Conservation (phyloP, 2,113 vertebrate species). For the Ptyas mucosa region DNA sequence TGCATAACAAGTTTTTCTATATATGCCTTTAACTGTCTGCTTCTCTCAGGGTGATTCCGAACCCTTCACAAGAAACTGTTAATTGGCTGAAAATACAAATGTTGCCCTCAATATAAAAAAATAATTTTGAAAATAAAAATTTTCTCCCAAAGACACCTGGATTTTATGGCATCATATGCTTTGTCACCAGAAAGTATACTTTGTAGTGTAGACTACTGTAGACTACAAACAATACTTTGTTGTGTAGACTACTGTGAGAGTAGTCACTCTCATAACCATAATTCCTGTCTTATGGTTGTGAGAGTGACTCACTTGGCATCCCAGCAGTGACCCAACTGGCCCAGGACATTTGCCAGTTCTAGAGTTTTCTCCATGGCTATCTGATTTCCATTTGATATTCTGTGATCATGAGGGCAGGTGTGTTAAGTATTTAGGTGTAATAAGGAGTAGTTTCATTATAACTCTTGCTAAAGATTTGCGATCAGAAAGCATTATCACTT, state of each 20-base stretch:
- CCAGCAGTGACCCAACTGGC: neutral
- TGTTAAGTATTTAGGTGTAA: neutral
- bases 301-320: neutral
- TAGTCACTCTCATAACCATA: too few species aligned
- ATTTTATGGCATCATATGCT: neutral
- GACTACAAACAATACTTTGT: too few species aligned
- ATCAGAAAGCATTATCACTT: neutral
- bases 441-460: neutral
- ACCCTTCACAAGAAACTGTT: neutral
- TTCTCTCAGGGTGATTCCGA: neutral
- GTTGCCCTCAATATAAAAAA: neutral
- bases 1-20: neutral
- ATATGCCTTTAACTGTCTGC: neutral
- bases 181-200: neutral
- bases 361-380: neutral
- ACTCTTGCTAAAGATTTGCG: neutral
- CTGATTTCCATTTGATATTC: neutral
- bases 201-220: neutral
- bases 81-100: neutral
- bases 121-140: neutral
- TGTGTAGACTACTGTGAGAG: neutral
- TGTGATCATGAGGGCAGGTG: neutral
- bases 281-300: neutral
- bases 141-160: neutral
- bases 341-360: neutral